phyloP scores from a whole-genome alignment of 2,797 vertebrate species.

The Chaetodon trifasciatus region DNA sequence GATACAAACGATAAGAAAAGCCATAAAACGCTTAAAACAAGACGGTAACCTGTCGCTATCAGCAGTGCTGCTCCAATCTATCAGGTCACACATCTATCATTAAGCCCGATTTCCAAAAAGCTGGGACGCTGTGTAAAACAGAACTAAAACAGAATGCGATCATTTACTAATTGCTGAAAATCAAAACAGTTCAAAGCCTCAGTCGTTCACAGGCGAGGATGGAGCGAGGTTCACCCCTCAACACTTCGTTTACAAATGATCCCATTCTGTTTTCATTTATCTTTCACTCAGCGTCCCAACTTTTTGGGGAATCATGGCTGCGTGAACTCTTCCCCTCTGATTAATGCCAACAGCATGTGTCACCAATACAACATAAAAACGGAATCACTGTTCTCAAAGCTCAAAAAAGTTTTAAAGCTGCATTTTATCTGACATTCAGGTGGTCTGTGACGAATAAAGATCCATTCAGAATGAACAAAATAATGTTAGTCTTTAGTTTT shows the following conservation, averaged over 20 bases:
- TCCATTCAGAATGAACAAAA: background rate
- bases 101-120: too few relatives aligned
- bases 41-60: background rate
- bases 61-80: too few relatives aligned
- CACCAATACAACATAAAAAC: background rate
- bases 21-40: slow-evolving; percentile 8
- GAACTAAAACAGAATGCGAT: too few relatives aligned
- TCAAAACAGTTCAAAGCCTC: too few relatives aligned
- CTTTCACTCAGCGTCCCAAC: too few relatives aligned
- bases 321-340: background rate
- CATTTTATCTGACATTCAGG: background rate
- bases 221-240: too few relatives aligned
- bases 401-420: background rate
- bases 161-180: too few relatives aligned
- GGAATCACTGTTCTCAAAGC: slow-evolving; percentile 3
- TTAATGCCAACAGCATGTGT: slow-evolving; percentile 34
- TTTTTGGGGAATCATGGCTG: too few relatives aligned
- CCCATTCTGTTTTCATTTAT: too few relatives aligned
- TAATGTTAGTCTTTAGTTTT: background rate
- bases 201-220: too few relatives aligned
- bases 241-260: too few relatives aligned
- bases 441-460: background rate
- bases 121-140: too few relatives aligned
- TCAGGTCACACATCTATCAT: background rate
- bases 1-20: background rate